These are phyloP conservation scores for Pocota personata DNA, from an alignment of 2,888 invertebrate species.

Conservation along the genomic window DNA sequence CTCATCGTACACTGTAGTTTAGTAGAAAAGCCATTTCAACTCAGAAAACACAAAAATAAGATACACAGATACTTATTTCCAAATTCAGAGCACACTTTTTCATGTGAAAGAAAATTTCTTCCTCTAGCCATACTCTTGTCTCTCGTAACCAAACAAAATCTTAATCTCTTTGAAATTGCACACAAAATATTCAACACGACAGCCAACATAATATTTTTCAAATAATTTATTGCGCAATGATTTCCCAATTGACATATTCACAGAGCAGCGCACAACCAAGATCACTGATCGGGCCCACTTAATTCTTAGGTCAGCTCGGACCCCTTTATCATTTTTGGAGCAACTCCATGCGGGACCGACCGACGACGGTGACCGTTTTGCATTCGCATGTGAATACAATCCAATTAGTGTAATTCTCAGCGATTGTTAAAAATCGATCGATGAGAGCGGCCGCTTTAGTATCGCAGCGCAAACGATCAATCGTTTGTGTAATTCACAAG, in stretches of 20 bases:
- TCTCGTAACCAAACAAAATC: slow-evolving; percentile 34
- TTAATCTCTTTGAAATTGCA: slow-evolving; percentile 56
- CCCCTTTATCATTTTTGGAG: slow-evolving; percentile 34
- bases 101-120: slow-evolving; percentile 14
- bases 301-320: slow-evolving; percentile 25
- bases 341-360: slow-evolving; percentile 3
- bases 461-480: slow-evolving; percentile 43
- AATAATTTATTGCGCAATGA: slow-evolving; percentile 68
- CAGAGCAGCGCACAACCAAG: slow-evolving; percentile 9
- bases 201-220: slow-evolving; percentile 55
- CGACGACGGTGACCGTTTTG: slow-evolving; percentile 39
- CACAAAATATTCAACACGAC: slow-evolving; percentile 63
- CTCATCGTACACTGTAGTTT: neutral
- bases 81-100: slow-evolving; percentile 48
- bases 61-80: neutral
- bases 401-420: slow-evolving; percentile 73
- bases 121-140: neutral
- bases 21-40: slow-evolving; percentile 2
- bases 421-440: slow-evolving; percentile 68
- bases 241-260: slow-evolving; percentile 63
- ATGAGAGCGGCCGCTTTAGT: neutral
- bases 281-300: slow-evolving; percentile 57
- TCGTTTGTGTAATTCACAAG: slow-evolving; percentile 47
- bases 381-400: slow-evolving; percentile 71
- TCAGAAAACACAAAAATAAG: neutral